Evolutionary conservation across 2,797 vertebrate genomes (phyloP).

Genomic region (Schizopygopsis malacanthus): DNA sequence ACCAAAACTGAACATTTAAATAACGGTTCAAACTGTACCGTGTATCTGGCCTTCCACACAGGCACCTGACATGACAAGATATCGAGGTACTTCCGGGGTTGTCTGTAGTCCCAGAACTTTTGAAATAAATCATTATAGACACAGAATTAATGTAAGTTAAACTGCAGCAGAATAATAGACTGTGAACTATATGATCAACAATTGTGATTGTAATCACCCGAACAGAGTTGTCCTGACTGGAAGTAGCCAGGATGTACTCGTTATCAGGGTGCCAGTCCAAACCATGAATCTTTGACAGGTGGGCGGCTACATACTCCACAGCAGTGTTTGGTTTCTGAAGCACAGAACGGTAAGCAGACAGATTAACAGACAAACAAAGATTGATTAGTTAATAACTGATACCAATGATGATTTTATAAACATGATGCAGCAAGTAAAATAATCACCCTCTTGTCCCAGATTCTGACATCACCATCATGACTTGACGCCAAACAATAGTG

Average conservation of each 20-base stretch:
- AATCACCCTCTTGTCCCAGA: constrained; percentile 97
- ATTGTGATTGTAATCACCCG: constrained; percentile 78
- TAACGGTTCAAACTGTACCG: constrained; percentile 76
- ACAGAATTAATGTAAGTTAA: constrained; percentile 9
- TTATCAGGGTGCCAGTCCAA: constrained; percentile 98
- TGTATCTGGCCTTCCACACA: constrained; percentile 98
- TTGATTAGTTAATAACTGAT: background rate
- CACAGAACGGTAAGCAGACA: background rate
- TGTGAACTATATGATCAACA: background rate
- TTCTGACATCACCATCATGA: constrained; percentile 94
- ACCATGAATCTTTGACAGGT: constrained; percentile 96
- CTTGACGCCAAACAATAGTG: constrained; percentile 91
- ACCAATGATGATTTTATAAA: background rate
- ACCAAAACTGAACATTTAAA: background rate
- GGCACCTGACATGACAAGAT: constrained; percentile 97
- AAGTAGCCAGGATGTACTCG: constrained; percentile 92
- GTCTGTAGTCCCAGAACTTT: constrained; percentile 98
- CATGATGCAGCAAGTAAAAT: background rate
- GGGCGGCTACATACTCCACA: constrained; percentile 93
- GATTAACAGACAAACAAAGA: background rate
- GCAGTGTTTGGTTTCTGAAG: constrained; percentile 93
- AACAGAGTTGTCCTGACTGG: constrained; percentile 98
- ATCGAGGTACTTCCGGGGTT: constrained; percentile 95
- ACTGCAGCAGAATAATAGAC: background rate
- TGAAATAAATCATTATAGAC: constrained; percentile 20